phyloP scores from a whole-genome alignment of 2,888 invertebrate genomes.

The Hermodice carunculata region DNA sequence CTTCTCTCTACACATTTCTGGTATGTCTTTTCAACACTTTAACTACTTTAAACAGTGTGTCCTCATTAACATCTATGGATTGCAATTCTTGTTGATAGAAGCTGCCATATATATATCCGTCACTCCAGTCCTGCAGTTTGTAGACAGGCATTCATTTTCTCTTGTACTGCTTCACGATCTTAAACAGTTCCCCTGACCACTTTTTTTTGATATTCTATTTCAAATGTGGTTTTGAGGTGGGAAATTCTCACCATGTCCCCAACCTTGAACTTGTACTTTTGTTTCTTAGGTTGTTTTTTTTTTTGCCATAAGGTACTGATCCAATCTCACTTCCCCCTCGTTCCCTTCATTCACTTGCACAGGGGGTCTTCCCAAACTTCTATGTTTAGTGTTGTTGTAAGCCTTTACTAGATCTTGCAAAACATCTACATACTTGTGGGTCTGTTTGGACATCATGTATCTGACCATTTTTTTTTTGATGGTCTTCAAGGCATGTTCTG shows the following conservation, averaged over 20 bases:
- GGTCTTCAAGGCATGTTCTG: constrained; percentile 1
- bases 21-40: not conserved
- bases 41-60: not conserved
- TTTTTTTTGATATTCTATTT: constrained; percentile 1
- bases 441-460: not conserved
- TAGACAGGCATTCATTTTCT: not conserved
- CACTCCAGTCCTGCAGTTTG: not conserved
- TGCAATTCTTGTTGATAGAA: constrained; percentile 12
- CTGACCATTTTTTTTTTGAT: constrained; percentile 1
- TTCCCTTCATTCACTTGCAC: not conserved
- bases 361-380: constrained; percentile 1
- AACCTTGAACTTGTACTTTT: not conserved
- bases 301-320: not conserved
- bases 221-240: not conserved
- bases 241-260: constrained; percentile 8
- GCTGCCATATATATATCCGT: constrained; percentile 7
- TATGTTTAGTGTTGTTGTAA: constrained; percentile 4
- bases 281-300: not conserved
- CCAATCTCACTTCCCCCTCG: constrained; percentile 1
- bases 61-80: not conserved
- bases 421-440: not conserved
- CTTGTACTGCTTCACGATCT: not conserved
- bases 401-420: constrained; percentile 6
- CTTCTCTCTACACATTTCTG: not conserved
- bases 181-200: constrained; percentile 9